Evolutionary conservation across 92 coral and sea anemone genomes (phyloP), one percentile per base, ranked within the genome.

Genomic region (Siderastrea siderea): DNA sequence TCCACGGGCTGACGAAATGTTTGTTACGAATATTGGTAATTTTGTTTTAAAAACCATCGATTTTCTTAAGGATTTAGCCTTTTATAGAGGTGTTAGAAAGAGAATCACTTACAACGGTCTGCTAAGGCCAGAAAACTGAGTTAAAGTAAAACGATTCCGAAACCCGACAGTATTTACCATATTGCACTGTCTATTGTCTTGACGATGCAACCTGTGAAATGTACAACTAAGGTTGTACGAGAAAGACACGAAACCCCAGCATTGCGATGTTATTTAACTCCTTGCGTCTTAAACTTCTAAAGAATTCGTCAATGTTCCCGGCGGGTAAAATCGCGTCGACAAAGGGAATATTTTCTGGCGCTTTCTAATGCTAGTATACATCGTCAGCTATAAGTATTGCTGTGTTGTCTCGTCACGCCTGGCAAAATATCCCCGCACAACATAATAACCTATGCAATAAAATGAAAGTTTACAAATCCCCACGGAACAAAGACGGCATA

Each of bases 341-440:
- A 11, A 44, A 67, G 12, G 14, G 45, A 15, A 43, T 6, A 81
- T 16, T 46, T 55, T 68, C 53, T 14, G 59, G 61, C 71, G 19
- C 47, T 14, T 58, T 12, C 48, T 4, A 26, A 53, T 53, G 57
- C 57, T 53, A 53, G 57, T 51, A 11, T n/a, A 6, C 63, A 19
- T 12, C 13, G 52, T 48, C 49, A 47, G 43, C 59, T n/a, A 73
- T 51, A 63, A 3, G 15, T 17, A 45, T n/a, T 17, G 12, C 17
- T 48, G 47, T 12, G 61, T 84, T 47, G 38, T 49, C 46, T n/a
- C 87, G 87, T 84, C 87, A 84, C 63, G 87, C 66, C 87, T 84
- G 81, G 51, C 11, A 44, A 44, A 74, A 4, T 63, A 5, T 52
- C 50, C 14, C 51, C 74, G 3, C 49, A 10, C 47, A 7, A 5